Evolutionary conservation across 2,113 vertebrate species (phyloP).

Genomic region (Ramphastos sulfuratus): DNA sequence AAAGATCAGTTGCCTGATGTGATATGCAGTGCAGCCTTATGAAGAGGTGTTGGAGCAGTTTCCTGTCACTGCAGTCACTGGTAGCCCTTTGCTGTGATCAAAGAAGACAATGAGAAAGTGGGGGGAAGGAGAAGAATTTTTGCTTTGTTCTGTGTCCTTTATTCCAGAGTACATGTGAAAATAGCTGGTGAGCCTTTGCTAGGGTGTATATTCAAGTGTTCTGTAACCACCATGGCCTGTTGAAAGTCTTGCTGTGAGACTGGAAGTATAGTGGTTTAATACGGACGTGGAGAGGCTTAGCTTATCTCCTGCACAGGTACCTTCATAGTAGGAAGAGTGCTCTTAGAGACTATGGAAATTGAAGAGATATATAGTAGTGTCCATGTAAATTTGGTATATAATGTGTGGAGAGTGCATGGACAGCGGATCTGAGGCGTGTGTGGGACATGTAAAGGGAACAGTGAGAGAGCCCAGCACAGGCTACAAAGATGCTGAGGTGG

Average conservation of each 20-base stretch:
- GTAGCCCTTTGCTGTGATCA: not conserved
- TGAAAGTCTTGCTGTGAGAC: not conserved
- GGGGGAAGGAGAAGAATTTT: not conserved
- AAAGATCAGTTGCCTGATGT: not conserved
- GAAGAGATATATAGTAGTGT: not conserved
- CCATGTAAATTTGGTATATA: not conserved
- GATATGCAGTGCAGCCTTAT: not conserved
- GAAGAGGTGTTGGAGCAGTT: not conserved
- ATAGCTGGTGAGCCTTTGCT: not conserved
- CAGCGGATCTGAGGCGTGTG: not conserved
- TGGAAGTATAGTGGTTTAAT: not conserved
- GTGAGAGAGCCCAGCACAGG: too few species aligned
- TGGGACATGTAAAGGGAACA: not conserved
- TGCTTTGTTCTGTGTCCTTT: not conserved
- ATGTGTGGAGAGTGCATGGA: not conserved
- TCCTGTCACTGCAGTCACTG: not conserved
- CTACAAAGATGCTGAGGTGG: too few species aligned
- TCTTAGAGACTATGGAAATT: not conserved
- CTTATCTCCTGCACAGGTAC: not conserved
- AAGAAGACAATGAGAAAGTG: not conserved
- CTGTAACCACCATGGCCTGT: not conserved
- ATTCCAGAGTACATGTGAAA: not conserved
- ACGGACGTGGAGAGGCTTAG: not conserved
- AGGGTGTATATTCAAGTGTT: not conserved
- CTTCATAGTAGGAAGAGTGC: not conserved